These are phyloP conservation scores for Monopterus albus DNA, from an alignment of 2,113 vertebrate species.

Conservation along the genomic window DNA sequence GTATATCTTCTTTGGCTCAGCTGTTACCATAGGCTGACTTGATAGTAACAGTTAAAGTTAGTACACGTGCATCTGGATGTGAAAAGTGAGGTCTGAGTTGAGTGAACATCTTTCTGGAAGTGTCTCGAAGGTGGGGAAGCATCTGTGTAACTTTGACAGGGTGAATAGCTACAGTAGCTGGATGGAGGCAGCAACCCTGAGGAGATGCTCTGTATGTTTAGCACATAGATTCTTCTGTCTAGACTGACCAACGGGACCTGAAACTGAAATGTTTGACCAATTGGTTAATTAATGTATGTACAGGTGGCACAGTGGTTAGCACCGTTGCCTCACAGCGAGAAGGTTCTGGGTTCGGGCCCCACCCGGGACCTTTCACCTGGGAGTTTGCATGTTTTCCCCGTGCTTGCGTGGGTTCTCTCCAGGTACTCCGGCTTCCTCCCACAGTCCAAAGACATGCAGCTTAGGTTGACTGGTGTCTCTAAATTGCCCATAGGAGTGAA, in stretches of 20 bases:
- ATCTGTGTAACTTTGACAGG: constrained; percentile 62
- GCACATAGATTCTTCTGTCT: constrained; percentile 29
- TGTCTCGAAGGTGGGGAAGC: constrained; percentile 27
- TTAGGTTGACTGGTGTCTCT: no score
- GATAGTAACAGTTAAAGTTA: constrained; percentile 40
- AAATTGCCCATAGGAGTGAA: no score
- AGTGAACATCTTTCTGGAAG: constrained; percentile 31
- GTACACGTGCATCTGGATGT: constrained; percentile 15
- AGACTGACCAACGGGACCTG: constrained; percentile 13
- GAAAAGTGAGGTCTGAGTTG: constrained; percentile 24
- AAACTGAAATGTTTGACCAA: background rate
- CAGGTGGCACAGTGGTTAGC: no score
- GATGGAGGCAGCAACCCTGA: constrained; percentile 56
- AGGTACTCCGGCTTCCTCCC: no score
- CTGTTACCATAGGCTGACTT: background rate
- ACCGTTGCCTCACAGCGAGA: no score
- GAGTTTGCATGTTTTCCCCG: no score
- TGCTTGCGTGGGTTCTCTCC: no score
- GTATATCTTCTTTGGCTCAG: background rate
- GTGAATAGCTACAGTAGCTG: constrained; percentile 37
- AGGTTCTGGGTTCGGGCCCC: no score
- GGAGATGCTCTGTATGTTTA: constrained; percentile 56
- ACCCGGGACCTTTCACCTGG: no score
- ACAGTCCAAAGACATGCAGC: no score
- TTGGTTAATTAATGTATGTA: background rate